A percentile compares a stretch with the other conserved stretches of the same genome.
Evolutionary conservation across 1,140 invertebrate species (phyloP).

Genomic region (Drepana arcuata): DNA sequence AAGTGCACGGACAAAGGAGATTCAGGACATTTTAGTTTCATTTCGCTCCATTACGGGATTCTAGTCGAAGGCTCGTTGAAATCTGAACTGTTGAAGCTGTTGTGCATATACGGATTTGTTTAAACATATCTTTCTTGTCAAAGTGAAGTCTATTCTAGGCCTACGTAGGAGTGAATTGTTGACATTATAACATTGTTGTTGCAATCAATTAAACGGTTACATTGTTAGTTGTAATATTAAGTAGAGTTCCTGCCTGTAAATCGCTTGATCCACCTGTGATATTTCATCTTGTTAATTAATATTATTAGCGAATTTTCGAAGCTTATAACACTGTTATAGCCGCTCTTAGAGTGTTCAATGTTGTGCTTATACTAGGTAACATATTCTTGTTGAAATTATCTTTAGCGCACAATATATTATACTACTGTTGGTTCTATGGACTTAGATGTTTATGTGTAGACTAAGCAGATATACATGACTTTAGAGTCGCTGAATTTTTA

Average conservation of each 20-base stretch:
- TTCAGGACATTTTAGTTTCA: slow-evolving; percentile 32
- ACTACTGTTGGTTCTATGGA: no score
- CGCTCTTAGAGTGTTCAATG: slow-evolving; percentile 36
- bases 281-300: slow-evolving; percentile 46
- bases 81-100: slow-evolving; percentile 29
- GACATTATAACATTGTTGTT: slow-evolving; percentile 21
- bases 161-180: slow-evolving; percentile 32
- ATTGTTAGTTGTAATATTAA: slow-evolving; percentile 26
- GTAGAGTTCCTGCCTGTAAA: slow-evolving; percentile 63
- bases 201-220: slow-evolving; percentile 21
- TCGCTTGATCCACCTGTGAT: slow-evolving; percentile 66
- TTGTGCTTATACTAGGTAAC: no score
- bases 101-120: slow-evolving; percentile 25
- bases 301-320: slow-evolving; percentile 37
- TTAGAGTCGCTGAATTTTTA: no score
- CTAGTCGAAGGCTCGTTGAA: no score
- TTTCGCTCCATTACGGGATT: no score
- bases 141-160: slow-evolving; percentile 58
- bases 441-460: no score
- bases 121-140: slow-evolving; percentile 44
- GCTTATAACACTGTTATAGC: slow-evolving; percentile 27
- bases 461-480: no score
- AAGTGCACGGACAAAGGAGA: slow-evolving; percentile 69
- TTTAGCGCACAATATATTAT: no score
- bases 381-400: no score